Base-by-base conservation (phyloP, 2,888 invertebrate genomes). In the Dicranocentrus wangi region DNA sequence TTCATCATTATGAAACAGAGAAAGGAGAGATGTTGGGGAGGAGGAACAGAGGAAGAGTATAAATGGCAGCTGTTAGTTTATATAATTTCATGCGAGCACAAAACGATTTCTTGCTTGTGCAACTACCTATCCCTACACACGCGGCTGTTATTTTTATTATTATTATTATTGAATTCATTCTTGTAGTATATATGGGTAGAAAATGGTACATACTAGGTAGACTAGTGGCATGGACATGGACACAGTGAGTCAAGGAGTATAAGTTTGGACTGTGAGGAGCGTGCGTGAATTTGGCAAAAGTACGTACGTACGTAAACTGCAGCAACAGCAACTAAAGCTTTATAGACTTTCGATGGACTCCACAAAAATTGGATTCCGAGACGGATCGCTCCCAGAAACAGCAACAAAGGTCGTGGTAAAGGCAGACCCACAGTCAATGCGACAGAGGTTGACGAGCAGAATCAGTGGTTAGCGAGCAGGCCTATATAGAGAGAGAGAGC, bases 321-420 rank as follows among this genome's bases (percentile, higher is more conserved):
- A 3, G 47, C 47, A 47, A 47, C 7, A 47, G 15, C 47, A n/a
- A n/a, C n/a, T n/a, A n/a, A n/a, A n/a, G n/a, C n/a, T n/a, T n/a
- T n/a, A n/a, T n/a, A n/a, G n/a, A n/a, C n/a, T n/a, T n/a, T 69
- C 58, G 55, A 39, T 63, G 8, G 32, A 63, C 42, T 27, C 21
- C 47, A 13, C 42, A 68, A 27, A 43, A 51, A 13, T 61, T 42
- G 19, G 13, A 17, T 39, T 55, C n/a, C 39, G 21, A 23, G 53
- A 39, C 5, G 42, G n/a, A 25, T 32, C 17, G 1, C 23, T 2
- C 47, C 19, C 23, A 69, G 73, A 75, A 61, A 69, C 63, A 53
- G 55, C 75, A 43, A 32, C 73, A 81, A 81, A 81, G 81, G 81
- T 81, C 81, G 81, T 75, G 81, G 81, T 75, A 43, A 65, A 61